These are phyloP conservation scores for Varroa destructor DNA, from an alignment of 1,140 invertebrate genomes.

Conservation along the genomic window DNA sequence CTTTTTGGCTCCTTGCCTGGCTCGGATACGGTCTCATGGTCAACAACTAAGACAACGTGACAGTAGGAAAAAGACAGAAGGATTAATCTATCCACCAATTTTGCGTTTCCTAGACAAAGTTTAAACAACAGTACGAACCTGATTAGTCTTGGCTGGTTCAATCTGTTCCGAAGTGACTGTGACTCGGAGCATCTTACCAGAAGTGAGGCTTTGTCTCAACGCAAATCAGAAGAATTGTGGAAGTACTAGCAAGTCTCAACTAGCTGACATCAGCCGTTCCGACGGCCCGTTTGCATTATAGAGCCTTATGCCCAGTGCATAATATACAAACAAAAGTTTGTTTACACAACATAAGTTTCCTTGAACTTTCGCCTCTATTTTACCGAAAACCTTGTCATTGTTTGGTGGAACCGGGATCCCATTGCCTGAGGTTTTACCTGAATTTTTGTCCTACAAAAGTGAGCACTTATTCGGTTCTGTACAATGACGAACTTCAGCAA, in stretches of 20 bases:
- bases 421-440: too few relatives aligned
- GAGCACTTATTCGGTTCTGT: not conserved
- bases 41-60: not conserved
- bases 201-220: not conserved
- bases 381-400: too few relatives aligned
- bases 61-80: not conserved
- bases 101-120: not conserved
- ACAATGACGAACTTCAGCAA: too few relatives aligned
- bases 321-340: too few relatives aligned
- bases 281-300: too few relatives aligned
- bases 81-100: not conserved
- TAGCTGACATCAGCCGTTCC: too few relatives aligned
- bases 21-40: constrained; percentile 25
- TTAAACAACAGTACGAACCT: not conserved
- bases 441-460: not conserved
- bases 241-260: too few relatives aligned
- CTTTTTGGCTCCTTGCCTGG: not conserved
- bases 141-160: not conserved
- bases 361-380: too few relatives aligned
- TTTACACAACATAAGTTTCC: too few relatives aligned
- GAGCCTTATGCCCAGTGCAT: too few relatives aligned
- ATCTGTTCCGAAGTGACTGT: not conserved
- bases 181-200: not conserved
- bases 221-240: too few relatives aligned
- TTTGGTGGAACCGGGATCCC: too few relatives aligned